Evolutionary conservation across 1,140 invertebrate genomes (phyloP).

Genomic region (Melanaphis sacchari): DNA sequence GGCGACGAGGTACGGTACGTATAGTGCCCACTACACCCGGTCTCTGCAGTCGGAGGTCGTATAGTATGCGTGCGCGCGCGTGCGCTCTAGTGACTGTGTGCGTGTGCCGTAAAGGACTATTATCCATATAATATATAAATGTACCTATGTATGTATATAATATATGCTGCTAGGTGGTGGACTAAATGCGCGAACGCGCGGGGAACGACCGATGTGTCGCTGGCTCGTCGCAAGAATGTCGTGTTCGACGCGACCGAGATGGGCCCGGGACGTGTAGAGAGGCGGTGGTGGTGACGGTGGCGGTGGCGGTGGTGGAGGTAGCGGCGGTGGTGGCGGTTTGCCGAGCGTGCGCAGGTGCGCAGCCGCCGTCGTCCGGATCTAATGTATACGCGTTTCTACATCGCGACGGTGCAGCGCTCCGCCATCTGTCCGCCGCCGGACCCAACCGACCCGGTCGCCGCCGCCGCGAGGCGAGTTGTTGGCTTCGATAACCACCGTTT

Average conservation of each 20-base stretch:
- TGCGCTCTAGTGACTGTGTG: background rate
- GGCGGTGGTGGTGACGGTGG: background rate
- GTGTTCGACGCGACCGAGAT: slow-evolving; percentile 9
- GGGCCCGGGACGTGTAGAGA: background rate
- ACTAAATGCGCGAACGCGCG: background rate
- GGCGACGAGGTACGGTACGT: background rate
- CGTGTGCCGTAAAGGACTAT: background rate
- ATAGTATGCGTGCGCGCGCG: background rate
- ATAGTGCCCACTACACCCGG: background rate
- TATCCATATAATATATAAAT: background rate
- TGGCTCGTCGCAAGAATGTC: slow-evolving; percentile 55
- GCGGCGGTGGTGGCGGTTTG: background rate
- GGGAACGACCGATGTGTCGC: slow-evolving; percentile 30
- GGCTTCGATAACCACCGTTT: background rate
- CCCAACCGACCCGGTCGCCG: background rate
- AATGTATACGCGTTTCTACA: background rate
- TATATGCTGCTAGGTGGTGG: background rate
- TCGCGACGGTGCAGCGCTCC: background rate
- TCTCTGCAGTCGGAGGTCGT: slow-evolving; percentile 6
- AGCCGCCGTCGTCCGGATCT: slow-evolving; percentile 27
- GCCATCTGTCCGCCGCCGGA: slow-evolving; percentile 14
- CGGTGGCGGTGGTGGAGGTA: background rate
- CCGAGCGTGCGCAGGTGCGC: slow-evolving; percentile 16
- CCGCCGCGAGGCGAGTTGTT: background rate
- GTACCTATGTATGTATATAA: background rate